Base-by-base conservation (phyloP, 2,888 invertebrate species). In the Hirtodrosophila confusa region DNA sequence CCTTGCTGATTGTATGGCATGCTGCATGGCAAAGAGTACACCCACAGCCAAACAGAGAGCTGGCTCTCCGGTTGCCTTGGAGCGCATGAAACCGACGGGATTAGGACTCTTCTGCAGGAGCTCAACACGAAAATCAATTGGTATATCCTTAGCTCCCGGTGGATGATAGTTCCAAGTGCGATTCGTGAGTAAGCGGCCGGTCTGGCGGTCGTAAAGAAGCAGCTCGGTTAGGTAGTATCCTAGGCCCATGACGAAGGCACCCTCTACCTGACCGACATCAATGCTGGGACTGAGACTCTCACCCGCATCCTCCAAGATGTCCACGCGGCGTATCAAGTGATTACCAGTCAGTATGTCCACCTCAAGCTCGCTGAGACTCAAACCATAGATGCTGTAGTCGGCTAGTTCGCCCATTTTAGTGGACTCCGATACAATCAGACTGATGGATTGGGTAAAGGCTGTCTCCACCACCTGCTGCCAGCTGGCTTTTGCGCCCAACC, bases 91-190 rank as follows among this genome's bases (percentile, higher is more conserved):
- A 7, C 96, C 95, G 8, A 91, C 87, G 0, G 93, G 92, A 88
- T 96, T 80, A 4, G 83, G 86, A 55, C 35, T 80, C 40, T 80
- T 80, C 70, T 94, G 93, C 12, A 94, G 92, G 61, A 96, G 93
- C 68, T 94, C 94, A 3, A 96, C 92, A 62, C 95, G 93, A 73
- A 96, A 95, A 89, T 96, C 95, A 10, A 94, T 93, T 0, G 96
- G 96, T 79, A 96, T 95, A 77, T 96, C 96, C 85, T 95, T 96
- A 0, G 94, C 93, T 0, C 95, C 95, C 0, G 96, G 96, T 3
- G 95, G 94, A 78, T 95, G 95, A 85, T 96, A 96, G 54, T 93
- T 95, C 97, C 97, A 97, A 2, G 97, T 96, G 41, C 96, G 93
- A 80, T 95, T 94, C 1, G 96, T 96, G 4, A 95, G 92, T 1